These are phyloP conservation scores for Scomber scombrus DNA, from an alignment of 2,113 vertebrate species.

Conservation along the genomic window DNA sequence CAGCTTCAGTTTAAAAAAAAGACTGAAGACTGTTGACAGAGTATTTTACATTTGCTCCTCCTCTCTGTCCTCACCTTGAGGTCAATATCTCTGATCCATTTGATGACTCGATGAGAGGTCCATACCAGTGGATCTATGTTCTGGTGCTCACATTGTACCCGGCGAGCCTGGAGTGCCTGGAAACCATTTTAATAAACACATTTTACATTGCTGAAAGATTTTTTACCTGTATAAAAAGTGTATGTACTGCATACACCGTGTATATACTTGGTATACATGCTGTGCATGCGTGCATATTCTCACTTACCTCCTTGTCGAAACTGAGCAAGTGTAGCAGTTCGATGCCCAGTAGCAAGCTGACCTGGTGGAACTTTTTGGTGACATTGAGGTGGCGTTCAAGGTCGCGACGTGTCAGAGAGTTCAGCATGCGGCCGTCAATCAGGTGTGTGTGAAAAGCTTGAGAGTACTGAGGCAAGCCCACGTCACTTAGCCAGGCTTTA, in stretches of 20 bases:
- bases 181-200: constrained; percentile 18
- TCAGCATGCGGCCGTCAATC: constrained; percentile 89
- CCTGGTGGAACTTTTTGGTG: constrained; percentile 90
- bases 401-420: constrained; percentile 87
- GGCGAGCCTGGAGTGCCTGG: constrained; percentile 87
- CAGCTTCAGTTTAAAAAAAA: background rate
- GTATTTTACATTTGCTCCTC: background rate
- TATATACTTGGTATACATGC: background rate
- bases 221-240: background rate
- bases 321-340: constrained; percentile 87
- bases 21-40: background rate
- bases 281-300: background rate
- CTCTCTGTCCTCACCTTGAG: constrained; percentile 84
- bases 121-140: constrained; percentile 89
- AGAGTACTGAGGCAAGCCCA: constrained; percentile 90
- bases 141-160: constrained; percentile 88
- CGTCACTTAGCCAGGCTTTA: constrained; percentile 90
- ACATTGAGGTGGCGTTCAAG: constrained; percentile 89
- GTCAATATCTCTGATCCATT: constrained; percentile 91
- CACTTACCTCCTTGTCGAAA: constrained; percentile 89
- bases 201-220: background rate
- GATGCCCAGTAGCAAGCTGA: constrained; percentile 90
- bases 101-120: constrained; percentile 90
- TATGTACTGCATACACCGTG: too few relatives aligned
- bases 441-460: constrained; percentile 91